Conservation (phyloP, 2,113 vertebrate genomes). For the Archilochus colubris region DNA sequence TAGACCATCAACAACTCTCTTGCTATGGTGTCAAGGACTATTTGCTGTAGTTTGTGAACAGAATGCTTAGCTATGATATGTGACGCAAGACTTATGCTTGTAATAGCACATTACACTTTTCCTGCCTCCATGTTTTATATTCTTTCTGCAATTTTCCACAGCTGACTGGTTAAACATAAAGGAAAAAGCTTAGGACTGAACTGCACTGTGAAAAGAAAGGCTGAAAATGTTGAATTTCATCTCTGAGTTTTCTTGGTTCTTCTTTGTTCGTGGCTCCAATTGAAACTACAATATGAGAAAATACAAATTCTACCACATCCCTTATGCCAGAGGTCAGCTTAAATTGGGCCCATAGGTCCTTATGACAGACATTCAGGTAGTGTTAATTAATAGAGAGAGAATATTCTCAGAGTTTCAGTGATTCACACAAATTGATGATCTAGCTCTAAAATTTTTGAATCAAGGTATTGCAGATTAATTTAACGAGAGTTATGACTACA, state of each 20-base stretch:
- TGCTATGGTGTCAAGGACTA: neutral
- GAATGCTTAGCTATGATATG: neutral
- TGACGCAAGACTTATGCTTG: neutral
- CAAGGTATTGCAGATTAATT: neutral
- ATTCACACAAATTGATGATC: neutral
- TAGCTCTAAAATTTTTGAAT: neutral
- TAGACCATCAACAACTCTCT: neutral
- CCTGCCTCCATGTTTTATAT: neutral
- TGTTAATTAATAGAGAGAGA: neutral
- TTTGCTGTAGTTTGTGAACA: neutral
- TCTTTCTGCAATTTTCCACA: neutral
- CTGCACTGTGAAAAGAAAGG: neutral
- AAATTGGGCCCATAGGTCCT: neutral
- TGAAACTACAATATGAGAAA: neutral
- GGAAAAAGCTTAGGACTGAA: neutral
- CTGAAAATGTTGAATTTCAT: neutral
- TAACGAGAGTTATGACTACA: constrained; percentile 19
- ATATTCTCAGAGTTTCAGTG: neutral
- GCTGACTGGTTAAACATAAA: neutral
- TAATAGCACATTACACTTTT: neutral
- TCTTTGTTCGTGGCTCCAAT: neutral
- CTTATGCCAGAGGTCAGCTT: neutral
- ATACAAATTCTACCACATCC: neutral
- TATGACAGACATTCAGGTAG: neutral
- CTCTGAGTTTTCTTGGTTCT: neutral